These are phyloP conservation scores for Gnathonemus echidnorhynchus DNA, from an alignment of 2,113 vertebrate genomes.

Conservation along the genomic window DNA sequence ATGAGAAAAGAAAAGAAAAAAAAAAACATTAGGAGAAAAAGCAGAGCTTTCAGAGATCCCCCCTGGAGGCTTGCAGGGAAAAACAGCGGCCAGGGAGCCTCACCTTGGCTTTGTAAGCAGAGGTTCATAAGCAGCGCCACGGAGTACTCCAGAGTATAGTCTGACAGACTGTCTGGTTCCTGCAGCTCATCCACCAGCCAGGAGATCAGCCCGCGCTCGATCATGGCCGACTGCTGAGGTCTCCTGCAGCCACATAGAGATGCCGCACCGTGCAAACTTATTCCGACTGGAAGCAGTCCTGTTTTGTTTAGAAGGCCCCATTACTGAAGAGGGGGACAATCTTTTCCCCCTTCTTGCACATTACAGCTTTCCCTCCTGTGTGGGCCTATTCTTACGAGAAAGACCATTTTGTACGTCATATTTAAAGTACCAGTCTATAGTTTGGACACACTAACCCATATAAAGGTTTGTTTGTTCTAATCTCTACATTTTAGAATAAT, in stretches of 20 bases:
- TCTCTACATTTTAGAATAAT: not conserved
- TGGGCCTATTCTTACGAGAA: not conserved
- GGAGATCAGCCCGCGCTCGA: constrained; percentile 73
- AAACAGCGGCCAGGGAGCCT: not conserved
- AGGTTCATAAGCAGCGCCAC: constrained; percentile 91
- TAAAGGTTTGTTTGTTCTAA: not conserved
- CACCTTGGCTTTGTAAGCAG: constrained; percentile 85
- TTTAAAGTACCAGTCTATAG: not conserved
- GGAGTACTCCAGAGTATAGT: constrained; percentile 81
- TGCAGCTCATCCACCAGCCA: constrained; percentile 81
- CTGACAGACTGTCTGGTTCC: constrained; percentile 81
- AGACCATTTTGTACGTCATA: not conserved
- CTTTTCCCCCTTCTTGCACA: not conserved
- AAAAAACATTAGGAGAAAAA: not conserved
- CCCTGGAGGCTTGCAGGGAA: not conserved
- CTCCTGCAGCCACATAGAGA: constrained; percentile 56
- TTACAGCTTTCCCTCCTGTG: not conserved
- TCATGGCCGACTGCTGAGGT: constrained; percentile 81
- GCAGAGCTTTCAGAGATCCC: not conserved
- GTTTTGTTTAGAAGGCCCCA: not conserved
- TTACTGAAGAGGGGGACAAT: not conserved
- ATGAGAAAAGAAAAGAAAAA: not conserved
- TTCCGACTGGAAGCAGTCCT: not conserved
- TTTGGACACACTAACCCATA: not conserved
- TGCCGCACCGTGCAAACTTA: not conserved